Percentiles rank a stretch among this genome's conserved stretches.
Evolutionary conservation across 2,888 invertebrate genomes (phyloP).

Genomic region (Belgica antarctica): DNA sequence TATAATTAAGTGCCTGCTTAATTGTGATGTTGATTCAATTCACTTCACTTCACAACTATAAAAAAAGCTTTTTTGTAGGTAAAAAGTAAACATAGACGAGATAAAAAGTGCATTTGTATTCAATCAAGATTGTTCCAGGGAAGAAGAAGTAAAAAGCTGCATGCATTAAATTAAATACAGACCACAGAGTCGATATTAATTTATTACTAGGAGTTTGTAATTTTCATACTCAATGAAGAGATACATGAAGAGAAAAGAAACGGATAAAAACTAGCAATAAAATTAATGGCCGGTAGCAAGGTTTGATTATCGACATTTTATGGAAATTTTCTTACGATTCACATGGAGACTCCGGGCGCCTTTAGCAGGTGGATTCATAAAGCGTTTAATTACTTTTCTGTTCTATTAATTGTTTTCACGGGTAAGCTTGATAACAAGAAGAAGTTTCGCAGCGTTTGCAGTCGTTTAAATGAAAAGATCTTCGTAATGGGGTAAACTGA

Average conservation of each 20-base stretch:
- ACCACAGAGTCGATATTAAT: constrained; percentile 32
- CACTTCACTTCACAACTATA: constrained; percentile 22
- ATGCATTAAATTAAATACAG: constrained; percentile 39
- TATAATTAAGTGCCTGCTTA: constrained; percentile 38
- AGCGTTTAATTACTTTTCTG: not conserved
- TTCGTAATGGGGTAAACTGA: too few species aligned
- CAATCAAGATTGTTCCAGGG: constrained; percentile 26
- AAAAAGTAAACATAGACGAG: constrained; percentile 10
- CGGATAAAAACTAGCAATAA: not conserved
- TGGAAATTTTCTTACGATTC: constrained; percentile 12
- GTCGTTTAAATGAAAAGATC: too few species aligned
- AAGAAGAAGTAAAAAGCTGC: not conserved
- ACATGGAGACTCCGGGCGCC: not conserved
- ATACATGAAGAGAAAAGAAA: constrained; percentile 18
- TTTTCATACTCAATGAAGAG: constrained; percentile 37
- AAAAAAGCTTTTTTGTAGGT: not conserved
- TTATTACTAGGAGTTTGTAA: constrained; percentile 35
- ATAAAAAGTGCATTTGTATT: not conserved
- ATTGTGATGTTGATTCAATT: constrained; percentile 34
- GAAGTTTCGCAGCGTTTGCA: too few species aligned
- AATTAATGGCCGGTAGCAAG: constrained; percentile 40
- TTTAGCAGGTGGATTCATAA: constrained; percentile 1
- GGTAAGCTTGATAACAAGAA: too few species aligned
- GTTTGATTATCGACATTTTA: constrained; percentile 28
- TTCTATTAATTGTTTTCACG: too few species aligned